Base-by-base conservation (phyloP, 1,140 invertebrate species). In the Drosophila nasuta region DNA sequence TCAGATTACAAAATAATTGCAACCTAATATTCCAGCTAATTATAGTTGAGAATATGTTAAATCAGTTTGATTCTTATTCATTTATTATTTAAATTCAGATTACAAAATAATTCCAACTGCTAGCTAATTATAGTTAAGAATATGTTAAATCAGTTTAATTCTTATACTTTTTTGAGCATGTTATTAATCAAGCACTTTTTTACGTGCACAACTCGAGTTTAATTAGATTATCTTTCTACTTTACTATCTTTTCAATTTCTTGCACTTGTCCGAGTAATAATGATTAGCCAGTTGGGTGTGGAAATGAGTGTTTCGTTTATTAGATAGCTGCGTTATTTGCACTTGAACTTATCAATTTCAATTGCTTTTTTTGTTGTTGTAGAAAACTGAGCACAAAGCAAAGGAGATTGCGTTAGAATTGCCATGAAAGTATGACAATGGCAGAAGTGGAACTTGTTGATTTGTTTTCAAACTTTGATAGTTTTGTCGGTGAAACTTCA, bases 321-420 rank as follows among this genome's bases (percentile, higher is more conserved):
- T 30, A 15, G 20, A 13, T 33, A 38, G 11, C 30, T 35, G 57
- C 58, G 15, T 67, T 67, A 67, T 67, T 54, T 48, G 46, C 10
- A 43, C 33, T 38, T 35, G 6, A 20, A 25, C 11, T 41, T 15
- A 68, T 51, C 13, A 10, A 5, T 5, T 15, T 15, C 17, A 35
- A 38, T 35, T 45, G 6, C 33, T 46, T 46, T 46, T 52, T 13
- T 8, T 41, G 7, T 11, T 17, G n/a, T 25, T 25, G 20, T 25
- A 25, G 20, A 0, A 25, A 46, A 45, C 6, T 13, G 1, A 48
- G 13, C 7, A 60, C 13, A 46, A 46, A 33, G 13, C 10, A n/a
- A n/a, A 13, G 41, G 28, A 46, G 43, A 46, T 46, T 46, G 30
- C 28, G 28, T 8, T 13, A 15, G 30, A 54, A 35, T 33, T 33